Base-by-base conservation (phyloP, 2,797 vertebrate species). In the Betta splendens region DNA sequence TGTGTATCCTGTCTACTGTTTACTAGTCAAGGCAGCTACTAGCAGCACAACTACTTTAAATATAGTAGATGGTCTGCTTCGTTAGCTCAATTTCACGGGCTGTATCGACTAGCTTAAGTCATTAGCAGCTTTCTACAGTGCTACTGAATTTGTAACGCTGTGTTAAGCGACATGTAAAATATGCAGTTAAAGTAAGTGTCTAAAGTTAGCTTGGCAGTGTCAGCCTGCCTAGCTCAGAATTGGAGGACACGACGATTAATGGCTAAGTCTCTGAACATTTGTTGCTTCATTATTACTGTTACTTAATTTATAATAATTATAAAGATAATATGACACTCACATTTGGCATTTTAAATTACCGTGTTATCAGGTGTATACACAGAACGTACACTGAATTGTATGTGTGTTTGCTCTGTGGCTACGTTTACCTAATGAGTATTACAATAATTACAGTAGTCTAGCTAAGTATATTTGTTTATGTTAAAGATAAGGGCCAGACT, bases 341-440 rank as follows among this genome's bases (percentile, higher is more conserved):
- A 29, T 12, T 12, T 18, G 18, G 17, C 4, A 13, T 40, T 53
- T 25, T 74, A 3, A 36, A 35, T 16, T 13, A 5, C 0, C 26
- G 20, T 53, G 29, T 29, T 33, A 12, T 45, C 45, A 52, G 45
- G 23, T 22, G 7, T 13, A 26, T 26, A 40, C 15, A 39, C 38
- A 71, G 50, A 37, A 75, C 65, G 46, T 11, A 33, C 40, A 44
- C 23, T 55, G 40, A 33, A 20, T 33, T 11, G 7, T 40, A 32
- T 15, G 21, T 47, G 28, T 61, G 26, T 60, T 33, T 70, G 5
- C 21, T 38, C 17, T 47, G 7, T 57, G 64, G 10, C 18, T 44
- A 61, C 44, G 5, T 16, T 31, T 28, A 12, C 5, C 16, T n/a
- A 69, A 67, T 77, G 63, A 60, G 54, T 60, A 48, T 20, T 25